These are phyloP conservation scores for Paracanthobrama guichenoti DNA, from an alignment of 2,113 vertebrate species.

Conservation along the genomic window DNA sequence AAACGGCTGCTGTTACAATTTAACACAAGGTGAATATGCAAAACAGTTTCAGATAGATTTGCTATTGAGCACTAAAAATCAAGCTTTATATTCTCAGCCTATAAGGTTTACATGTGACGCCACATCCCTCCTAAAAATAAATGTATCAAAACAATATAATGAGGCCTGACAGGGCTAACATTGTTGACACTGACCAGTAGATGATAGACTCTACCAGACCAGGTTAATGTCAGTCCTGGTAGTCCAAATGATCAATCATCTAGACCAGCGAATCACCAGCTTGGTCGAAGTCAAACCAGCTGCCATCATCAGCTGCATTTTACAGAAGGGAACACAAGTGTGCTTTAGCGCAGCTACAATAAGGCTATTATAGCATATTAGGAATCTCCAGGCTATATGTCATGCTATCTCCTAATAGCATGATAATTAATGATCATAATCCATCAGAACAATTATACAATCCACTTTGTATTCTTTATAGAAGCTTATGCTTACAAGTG, in stretches of 20 bases:
- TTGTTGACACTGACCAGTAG: constrained; percentile 1
- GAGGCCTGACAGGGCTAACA: neutral
- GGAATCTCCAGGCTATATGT: neutral
- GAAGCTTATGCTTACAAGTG: neutral
- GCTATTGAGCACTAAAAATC: neutral
- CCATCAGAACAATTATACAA: neutral
- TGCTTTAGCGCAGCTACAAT: neutral
- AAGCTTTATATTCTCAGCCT: neutral
- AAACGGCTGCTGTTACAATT: neutral
- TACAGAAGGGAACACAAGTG: neutral
- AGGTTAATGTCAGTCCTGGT: neutral
- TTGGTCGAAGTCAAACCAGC: constrained; percentile 12
- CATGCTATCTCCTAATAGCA: neutral
- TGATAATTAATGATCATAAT: constrained; percentile 7
- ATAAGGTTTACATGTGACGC: neutral
- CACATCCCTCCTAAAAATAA: neutral
- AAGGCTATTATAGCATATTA: neutral
- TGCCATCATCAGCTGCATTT: neutral
- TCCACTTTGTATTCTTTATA: neutral
- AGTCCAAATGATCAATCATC: neutral
- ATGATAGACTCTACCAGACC: neutral
- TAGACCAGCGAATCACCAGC: neutral
- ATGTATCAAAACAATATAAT: neutral
- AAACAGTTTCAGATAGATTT: neutral
- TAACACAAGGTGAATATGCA: neutral